phyloP scores from a whole-genome alignment of 2,797 vertebrate genomes.

The Pseudomugil tenellus region DNA sequence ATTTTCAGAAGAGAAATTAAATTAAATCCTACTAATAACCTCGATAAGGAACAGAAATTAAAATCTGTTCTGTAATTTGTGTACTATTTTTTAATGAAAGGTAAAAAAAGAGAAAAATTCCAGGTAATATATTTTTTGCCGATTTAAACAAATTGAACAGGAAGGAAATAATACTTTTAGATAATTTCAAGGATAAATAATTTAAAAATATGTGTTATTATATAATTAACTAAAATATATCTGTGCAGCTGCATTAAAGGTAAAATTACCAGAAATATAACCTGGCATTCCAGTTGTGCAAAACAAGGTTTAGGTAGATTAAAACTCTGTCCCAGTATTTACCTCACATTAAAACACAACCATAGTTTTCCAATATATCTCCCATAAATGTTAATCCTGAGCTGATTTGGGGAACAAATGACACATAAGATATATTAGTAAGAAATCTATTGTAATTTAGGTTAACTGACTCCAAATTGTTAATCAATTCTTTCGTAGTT shows the following conservation, averaged over 20 bases:
- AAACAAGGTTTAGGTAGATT: constrained; percentile 8
- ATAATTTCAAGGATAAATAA: neutral
- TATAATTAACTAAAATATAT: neutral
- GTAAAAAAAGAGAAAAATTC: neutral
- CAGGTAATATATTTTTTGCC: too few relatives aligned
- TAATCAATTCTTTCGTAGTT: neutral
- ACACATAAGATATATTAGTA: too few relatives aligned
- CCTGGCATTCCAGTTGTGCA: constrained; percentile 4
- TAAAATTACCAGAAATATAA: constrained; percentile 7
- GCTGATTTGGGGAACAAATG: too few relatives aligned
- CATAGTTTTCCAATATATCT: neutral
- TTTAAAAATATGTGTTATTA: neutral
- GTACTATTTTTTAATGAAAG: neutral
- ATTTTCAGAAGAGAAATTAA: neutral
- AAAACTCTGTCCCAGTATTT: neutral
- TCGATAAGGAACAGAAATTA: neutral
- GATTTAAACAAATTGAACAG: neutral
- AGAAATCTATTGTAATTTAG: neutral
- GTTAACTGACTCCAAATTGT: neutral
- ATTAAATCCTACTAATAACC: neutral
- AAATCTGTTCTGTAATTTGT: too few relatives aligned
- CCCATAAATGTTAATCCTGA: too few relatives aligned
- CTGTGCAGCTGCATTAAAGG: neutral
- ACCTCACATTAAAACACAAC: constrained; percentile 11
- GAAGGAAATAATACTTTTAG: neutral